A percentile compares a stretch with the other conserved stretches of the same genome.
These are phyloP conservation scores for Neomonachus schauinslandi DNA, from an alignment of 2,113 vertebrate species.

Conservation along the genomic window DNA sequence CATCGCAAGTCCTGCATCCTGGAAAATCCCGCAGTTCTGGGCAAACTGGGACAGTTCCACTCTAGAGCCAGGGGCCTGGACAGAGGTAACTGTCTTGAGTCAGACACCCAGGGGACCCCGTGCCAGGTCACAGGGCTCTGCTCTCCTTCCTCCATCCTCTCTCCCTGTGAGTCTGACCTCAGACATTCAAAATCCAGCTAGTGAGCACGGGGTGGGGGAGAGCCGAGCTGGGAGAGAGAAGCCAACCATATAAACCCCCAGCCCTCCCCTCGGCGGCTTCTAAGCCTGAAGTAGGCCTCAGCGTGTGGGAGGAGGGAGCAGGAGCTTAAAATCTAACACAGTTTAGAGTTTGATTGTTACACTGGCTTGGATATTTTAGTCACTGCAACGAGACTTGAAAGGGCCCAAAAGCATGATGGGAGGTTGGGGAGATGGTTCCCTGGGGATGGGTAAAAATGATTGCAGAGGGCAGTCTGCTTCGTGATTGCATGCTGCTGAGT, in stretches of 20 bases:
- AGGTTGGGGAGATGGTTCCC: neutral
- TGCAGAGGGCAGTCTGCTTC: neutral
- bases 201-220: neutral
- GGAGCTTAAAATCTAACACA: neutral
- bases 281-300: neutral
- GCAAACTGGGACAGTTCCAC: neutral
- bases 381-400: conserved; percentile 40
- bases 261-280: neutral
- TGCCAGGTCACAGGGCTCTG: neutral
- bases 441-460: neutral
- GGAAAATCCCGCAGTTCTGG: neutral
- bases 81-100: neutral
- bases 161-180: neutral
- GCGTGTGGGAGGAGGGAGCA: neutral
- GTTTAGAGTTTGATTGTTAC: neutral
- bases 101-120: neutral
- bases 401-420: neutral
- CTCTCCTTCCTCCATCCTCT: neutral
- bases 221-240: neutral
- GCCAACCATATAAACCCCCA: neutral
- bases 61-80: neutral
- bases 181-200: neutral
- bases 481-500: neutral
- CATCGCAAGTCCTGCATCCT: neutral
- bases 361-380: neutral